Evolutionary conservation across 2,888 invertebrate genomes (phyloP).

Genomic region (Folsomia candida): DNA sequence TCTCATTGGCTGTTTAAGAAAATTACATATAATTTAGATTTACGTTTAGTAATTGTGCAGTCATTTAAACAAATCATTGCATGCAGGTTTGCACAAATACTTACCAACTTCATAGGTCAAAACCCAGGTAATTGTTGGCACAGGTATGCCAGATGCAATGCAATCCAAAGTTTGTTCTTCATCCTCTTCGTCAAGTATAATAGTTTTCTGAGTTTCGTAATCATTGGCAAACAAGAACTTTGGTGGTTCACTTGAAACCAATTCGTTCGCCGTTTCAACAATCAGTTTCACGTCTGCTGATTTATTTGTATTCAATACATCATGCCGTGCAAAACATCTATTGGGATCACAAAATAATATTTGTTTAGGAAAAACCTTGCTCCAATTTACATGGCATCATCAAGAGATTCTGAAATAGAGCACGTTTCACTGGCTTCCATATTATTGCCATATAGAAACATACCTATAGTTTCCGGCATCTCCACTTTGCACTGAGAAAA

Average conservation of each 20-base stretch:
- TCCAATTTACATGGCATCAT: not conserved
- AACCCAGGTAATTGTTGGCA: conserved; percentile 41
- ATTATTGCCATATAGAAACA: not conserved
- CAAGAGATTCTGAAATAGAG: not conserved
- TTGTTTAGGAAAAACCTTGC: too few relatives aligned
- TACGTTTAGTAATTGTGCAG: too few relatives aligned
- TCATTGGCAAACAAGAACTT: conserved; percentile 34
- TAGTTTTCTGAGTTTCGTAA: conserved; percentile 31
- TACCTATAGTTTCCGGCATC: conserved; percentile 46
- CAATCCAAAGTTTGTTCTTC: conserved; percentile 41
- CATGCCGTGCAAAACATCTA: conserved; percentile 42
- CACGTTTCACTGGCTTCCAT: not conserved
- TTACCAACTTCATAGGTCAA: conserved; percentile 27
- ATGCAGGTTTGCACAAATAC: too few relatives aligned
- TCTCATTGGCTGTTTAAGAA: too few relatives aligned
- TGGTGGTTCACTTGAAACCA: conserved; percentile 33
- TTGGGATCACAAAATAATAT: too few relatives aligned
- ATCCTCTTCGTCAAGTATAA: conserved; percentile 37
- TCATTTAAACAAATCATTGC: too few relatives aligned
- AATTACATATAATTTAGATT: too few relatives aligned
- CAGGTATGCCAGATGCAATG: conserved; percentile 40
- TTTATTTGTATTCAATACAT: conserved; percentile 34
- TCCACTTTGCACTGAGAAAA: conserved; percentile 34
- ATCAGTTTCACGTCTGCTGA: conserved; percentile 37
- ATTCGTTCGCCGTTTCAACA: conserved; percentile 30